A percentile compares a stretch with the other conserved stretches of the same genome.
phyloP scores from a whole-genome alignment of 1,140 invertebrate species.

The Trissolcus basalis region DNA sequence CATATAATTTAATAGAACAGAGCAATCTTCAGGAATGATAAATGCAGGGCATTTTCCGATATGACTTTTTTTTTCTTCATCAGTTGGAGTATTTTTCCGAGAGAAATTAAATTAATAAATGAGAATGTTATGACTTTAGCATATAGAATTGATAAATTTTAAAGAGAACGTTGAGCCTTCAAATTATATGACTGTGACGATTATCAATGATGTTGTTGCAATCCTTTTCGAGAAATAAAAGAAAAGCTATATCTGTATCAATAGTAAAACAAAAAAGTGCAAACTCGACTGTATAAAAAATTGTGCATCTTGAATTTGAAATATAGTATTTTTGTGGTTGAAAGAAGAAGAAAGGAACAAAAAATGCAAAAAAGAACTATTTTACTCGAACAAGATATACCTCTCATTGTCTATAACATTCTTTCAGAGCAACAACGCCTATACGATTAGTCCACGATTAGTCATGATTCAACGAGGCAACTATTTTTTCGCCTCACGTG shows the following conservation, averaged over 20 bases:
- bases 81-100: slow-evolving; percentile 1
- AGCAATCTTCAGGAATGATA: slow-evolving; percentile 21
- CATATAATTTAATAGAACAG: slow-evolving; percentile 8
- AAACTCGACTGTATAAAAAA: neutral
- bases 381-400: slow-evolving; percentile 7
- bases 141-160: slow-evolving; percentile 16
- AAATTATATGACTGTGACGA: slow-evolving; percentile 28
- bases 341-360: too few relatives aligned
- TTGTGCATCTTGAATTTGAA: neutral
- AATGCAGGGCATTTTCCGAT: slow-evolving; percentile 36
- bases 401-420: slow-evolving; percentile 11
- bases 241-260: slow-evolving; percentile 8
- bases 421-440: neutral
- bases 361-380: neutral
- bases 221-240: slow-evolving; percentile 8
- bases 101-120: slow-evolving; percentile 4
- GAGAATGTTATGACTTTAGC: slow-evolving; percentile 23
- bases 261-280: neutral
- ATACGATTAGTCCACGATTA: slow-evolving; percentile 11
- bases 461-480: slow-evolving; percentile 9
- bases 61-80: slow-evolving; percentile 2
- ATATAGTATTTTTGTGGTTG: neutral
- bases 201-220: slow-evolving; percentile 4
- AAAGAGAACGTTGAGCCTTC: slow-evolving; percentile 19
- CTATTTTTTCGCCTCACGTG: slow-evolving; percentile 19